Conservation (phyloP, 2,888 invertebrate genomes). For the Drosophila prostipennis region DNA sequence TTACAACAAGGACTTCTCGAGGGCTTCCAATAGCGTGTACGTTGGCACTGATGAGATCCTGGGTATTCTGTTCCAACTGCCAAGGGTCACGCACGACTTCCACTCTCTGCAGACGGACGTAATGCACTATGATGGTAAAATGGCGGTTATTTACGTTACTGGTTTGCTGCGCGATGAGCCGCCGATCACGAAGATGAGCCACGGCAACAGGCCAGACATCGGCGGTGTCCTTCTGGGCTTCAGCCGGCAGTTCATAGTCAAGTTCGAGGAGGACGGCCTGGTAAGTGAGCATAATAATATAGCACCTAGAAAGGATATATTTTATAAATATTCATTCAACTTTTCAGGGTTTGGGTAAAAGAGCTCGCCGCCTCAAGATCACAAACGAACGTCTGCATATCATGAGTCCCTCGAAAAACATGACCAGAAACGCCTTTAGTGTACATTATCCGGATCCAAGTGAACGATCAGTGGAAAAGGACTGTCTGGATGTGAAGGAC, state of each 20-base stretch:
- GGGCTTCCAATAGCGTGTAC: slow-evolving; percentile 62
- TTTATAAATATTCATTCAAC: too few species aligned
- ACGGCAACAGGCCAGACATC: neutral
- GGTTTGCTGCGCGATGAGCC: slow-evolving; percentile 59
- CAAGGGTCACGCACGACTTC: slow-evolving; percentile 71
- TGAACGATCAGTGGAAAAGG: slow-evolving; percentile 38
- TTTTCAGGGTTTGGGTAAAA: slow-evolving; percentile 67
- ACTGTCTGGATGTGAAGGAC: slow-evolving; percentile 67
- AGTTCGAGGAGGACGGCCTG: slow-evolving; percentile 33
- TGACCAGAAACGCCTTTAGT: slow-evolving; percentile 51
- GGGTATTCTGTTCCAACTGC: slow-evolving; percentile 71
- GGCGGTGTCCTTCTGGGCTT: slow-evolving; percentile 54
- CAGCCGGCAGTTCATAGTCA: slow-evolving; percentile 62
- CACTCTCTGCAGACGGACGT: slow-evolving; percentile 74
- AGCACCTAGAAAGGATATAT: too few species aligned
- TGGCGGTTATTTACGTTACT: slow-evolving; percentile 47
- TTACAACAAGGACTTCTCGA: slow-evolving; percentile 48
- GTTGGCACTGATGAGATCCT: slow-evolving; percentile 73
- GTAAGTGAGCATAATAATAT: slow-evolving; percentile 27
- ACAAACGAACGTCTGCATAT: slow-evolving; percentile 78
- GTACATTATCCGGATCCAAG: slow-evolving; percentile 20
- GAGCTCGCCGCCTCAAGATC: slow-evolving; percentile 64
- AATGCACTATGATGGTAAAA: slow-evolving; percentile 49
- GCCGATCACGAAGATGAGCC: neutral
- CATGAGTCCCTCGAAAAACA: slow-evolving; percentile 68